Percentiles rank a stretch among this genome's conserved stretches.
Evolutionary conservation across 2,113 vertebrate genomes (phyloP).

Genomic region (Anguilla japonica): DNA sequence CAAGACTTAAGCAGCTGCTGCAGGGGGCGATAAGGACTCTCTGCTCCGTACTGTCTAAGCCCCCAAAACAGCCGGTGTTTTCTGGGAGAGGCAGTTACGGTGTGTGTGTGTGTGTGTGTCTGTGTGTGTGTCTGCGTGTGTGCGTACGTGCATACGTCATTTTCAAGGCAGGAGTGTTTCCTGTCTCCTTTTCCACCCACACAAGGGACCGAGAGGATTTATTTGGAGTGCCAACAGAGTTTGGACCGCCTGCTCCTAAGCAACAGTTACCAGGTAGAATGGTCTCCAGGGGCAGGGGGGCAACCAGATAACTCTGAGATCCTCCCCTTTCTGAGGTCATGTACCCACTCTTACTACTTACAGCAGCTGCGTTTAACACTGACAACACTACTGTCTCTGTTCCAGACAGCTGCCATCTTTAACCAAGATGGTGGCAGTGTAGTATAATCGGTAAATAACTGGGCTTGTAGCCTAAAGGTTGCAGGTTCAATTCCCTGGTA

Average conservation of each 20-base stretch:
- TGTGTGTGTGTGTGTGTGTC: neutral
- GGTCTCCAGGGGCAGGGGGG: neutral
- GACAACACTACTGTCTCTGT: too few relatives aligned
- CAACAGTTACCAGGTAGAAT: neutral
- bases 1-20: neutral
- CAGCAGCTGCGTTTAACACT: too few relatives aligned
- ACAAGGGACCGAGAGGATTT: neutral
- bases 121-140: too few relatives aligned
- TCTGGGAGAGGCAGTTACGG: neutral
- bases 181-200: neutral
- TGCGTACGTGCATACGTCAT: too few relatives aligned
- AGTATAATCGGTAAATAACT: too few relatives aligned
- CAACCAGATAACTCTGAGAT: neutral
- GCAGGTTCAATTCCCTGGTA: too few relatives aligned
- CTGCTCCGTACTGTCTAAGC: neutral
- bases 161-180: neutral
- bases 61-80: neutral
- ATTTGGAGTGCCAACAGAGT: neutral
- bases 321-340: neutral
- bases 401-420: too few relatives aligned
- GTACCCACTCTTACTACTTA: too few relatives aligned
- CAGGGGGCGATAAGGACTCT: neutral
- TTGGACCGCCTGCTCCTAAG: neutral
- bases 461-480: too few relatives aligned
- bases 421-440: too few relatives aligned